These are phyloP conservation scores for Pycnonotus jocosus DNA, from an alignment of 2,113 vertebrate species.

Conservation along the genomic window DNA sequence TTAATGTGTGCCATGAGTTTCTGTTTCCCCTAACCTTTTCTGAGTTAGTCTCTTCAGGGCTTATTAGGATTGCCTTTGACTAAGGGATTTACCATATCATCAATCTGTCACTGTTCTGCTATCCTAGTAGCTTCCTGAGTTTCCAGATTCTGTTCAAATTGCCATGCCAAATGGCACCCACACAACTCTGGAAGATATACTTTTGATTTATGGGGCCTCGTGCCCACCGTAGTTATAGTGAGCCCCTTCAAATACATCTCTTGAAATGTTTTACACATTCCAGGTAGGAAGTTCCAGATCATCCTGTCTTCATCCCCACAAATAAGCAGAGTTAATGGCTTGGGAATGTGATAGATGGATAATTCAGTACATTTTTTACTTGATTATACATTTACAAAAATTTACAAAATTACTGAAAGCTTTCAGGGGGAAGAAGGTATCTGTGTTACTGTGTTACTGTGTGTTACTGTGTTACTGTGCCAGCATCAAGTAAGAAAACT, in stretches of 20 bases:
- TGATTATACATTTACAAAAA: background rate
- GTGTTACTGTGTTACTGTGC: background rate
- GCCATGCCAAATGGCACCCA: background rate
- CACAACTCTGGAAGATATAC: background rate
- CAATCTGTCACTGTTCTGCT: background rate
- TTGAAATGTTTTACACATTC: background rate
- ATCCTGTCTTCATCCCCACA: background rate
- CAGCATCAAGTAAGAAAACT: background rate
- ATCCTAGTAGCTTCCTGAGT: background rate
- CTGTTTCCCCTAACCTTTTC: background rate
- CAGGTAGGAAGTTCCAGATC: background rate
- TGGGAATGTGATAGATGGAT: background rate
- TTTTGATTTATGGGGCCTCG: background rate
- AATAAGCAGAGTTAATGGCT: background rate
- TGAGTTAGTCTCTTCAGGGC: background rate
- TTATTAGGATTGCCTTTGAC: background rate
- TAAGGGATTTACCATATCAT: background rate
- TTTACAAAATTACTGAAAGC: background rate
- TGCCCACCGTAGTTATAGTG: fast-evolving
- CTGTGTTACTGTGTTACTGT: background rate
- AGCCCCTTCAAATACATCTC: background rate
- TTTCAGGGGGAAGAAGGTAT: background rate
- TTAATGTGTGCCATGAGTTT: background rate
- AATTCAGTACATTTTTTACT: background rate
- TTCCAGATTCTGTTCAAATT: background rate